Base-by-base conservation (phyloP, 2,113 vertebrate genomes). In the Himantopus leucocephalus region DNA sequence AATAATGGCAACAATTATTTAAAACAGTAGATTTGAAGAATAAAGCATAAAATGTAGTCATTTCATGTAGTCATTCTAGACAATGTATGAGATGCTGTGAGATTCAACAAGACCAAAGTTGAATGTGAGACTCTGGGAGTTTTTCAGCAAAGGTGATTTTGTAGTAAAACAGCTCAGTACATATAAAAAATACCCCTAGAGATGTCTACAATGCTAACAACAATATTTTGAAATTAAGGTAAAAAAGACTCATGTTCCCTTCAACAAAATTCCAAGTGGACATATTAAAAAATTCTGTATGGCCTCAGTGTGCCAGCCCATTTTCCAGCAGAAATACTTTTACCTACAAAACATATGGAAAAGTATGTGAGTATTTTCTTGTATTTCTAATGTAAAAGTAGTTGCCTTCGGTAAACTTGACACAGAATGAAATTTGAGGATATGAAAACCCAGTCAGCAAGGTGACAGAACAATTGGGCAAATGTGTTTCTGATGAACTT, bases 211-310 rank as follows among this genome's bases (percentile, higher is more conserved):
- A 37, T 73, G 71, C 37, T 91, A 92, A 91, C 50, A 83, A 92
- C 55, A 90, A 85, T 92, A 85, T 88, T 92, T 80, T 90, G 73
- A 96, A 93, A 90, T 96, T 90, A 94, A 83, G 52, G 4, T 82
- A 48, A 71, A 79, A 90, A 88, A 81, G 30, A 27, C 37, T 79
- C 10, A 20, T 60, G 6, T 45, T 92, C 56, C 39, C 20, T 96
- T 92, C 84, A 87, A 11, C 8, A 50, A 58, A 95, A 94, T 82
- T 87, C 70, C 66, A 45, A 0, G 0, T 55, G 86, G 60, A 56
- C 43, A 12, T 68, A 89, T 78, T 89, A 4, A 87, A 58, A 85
- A 87, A 68, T 85, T 91, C 53, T 81, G 48, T 59, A 63, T 4
- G 9, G 8, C 47, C 52, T 80, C 72, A 50, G 50, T 48, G 30